phyloP scores from a whole-genome alignment of 2,888 invertebrate species.

The Poecilus cupreus region DNA sequence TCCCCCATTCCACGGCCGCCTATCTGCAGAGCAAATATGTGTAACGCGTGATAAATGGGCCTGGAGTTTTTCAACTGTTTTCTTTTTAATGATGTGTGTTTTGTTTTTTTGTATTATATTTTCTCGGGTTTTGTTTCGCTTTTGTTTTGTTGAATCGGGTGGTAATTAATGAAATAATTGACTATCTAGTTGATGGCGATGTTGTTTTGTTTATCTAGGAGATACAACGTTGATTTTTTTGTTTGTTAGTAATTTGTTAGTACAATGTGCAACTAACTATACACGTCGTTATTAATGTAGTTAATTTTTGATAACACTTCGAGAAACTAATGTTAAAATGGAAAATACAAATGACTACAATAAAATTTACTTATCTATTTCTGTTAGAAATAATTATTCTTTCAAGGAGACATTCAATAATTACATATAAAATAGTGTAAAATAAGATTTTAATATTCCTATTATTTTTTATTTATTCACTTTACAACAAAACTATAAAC shows the following conservation, averaged over 20 bases:
- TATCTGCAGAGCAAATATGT: constrained; percentile 27
- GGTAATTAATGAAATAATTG: constrained; percentile 29
- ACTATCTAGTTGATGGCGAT: background rate
- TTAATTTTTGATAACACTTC: background rate
- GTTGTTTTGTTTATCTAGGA: no score
- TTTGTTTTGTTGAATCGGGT: constrained; percentile 14
- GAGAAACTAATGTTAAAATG: background rate
- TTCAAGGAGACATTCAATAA: background rate
- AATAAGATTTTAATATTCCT: no score
- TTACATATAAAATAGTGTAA: no score
- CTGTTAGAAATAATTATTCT: background rate
- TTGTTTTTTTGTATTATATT: constrained; percentile 6
- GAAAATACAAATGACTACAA: background rate
- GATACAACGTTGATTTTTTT: background rate
- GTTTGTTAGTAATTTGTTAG: background rate
- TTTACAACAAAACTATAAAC: no score
- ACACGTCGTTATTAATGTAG: no score
- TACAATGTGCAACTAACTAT: no score
- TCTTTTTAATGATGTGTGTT: constrained; percentile 25
- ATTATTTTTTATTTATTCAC: no score
- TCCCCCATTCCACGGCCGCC: background rate
- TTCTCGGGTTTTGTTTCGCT: background rate
- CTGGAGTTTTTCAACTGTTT: constrained; percentile 7
- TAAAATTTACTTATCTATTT: background rate
- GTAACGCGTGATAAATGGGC: constrained; percentile 25